Evolutionary conservation across 2,113 vertebrate species (phyloP), one percentile per base, ranked within the genome.

Genomic region (Erpornis zantholeuca): DNA sequence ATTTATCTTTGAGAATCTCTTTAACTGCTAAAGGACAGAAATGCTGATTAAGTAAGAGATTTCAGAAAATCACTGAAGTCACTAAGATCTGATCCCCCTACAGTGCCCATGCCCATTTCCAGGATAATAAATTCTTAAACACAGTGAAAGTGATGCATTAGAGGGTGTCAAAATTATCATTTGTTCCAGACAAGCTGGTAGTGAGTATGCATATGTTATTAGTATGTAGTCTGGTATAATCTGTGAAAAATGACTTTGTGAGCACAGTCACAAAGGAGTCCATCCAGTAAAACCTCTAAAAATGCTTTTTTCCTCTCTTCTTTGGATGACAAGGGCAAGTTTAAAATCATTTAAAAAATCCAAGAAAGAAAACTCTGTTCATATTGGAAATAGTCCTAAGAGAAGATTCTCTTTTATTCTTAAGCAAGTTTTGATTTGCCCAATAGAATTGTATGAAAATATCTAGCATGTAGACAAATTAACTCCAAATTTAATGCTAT

Each of bases 131-230:
- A 95, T 94, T 59, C 53, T 87, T 92, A 93, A 88, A 53, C 42
- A 61, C 28, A 85, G 57, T 87, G 79, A 95, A 97, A 95, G 61
- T 89, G 71, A 92, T 96, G 77, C 78, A 95, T 95, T 96, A 89
- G 52, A 86, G 50, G 69, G 60, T 90, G 54, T 94, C 94, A 97
- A 78, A 94, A 97, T 94, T 97, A 95, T 94, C 86, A 97, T 96
- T 96, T 97, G 76, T 96, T 61, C 91, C 80, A 96, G 86, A 96
- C 92, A 96, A 94, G 59, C 80, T 95, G 71, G 83, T 80, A 92
- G 83, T 93, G 82, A 94, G 59, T 44, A 76, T 68, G 90, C 92
- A 96, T 97, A 92, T 96, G 84, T 86, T 96, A 97, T 96, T 89
- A 84, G 70, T 64, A 87, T 92, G 82, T 93, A 91, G 84, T 92